These are phyloP conservation scores for Sebastes flavidus DNA, from an alignment of 2,797 vertebrate genomes.

Conservation along the genomic window DNA sequence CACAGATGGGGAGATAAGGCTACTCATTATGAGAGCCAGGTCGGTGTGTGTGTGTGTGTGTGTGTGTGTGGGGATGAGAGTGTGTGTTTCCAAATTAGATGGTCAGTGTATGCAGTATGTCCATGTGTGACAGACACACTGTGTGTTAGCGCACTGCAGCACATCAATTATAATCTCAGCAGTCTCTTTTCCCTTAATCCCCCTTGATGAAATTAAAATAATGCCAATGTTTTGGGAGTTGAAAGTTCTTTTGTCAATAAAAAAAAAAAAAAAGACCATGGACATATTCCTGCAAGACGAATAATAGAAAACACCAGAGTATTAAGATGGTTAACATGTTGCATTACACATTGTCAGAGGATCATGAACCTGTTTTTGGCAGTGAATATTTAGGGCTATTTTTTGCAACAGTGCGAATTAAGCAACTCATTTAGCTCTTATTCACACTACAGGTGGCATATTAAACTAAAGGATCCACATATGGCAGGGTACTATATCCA, in stretches of 20 bases:
- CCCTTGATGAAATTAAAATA: conserved; percentile 15
- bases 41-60: background rate
- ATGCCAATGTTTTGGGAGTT: background rate
- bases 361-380: background rate
- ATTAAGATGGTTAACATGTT: background rate
- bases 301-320: background rate
- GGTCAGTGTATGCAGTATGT: conserved; percentile 1
- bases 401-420: background rate
- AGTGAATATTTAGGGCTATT: background rate
- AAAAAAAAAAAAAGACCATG: background rate
- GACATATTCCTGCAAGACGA: background rate
- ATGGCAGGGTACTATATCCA: no score
- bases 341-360: background rate
- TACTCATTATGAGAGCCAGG: conserved; percentile 44
- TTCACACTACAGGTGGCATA: background rate
- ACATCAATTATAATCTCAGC: conserved; percentile 11
- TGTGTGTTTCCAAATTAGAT: conserved; percentile 5
- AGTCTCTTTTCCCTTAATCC: conserved; percentile 1
- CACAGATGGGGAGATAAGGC: conserved; percentile 52
- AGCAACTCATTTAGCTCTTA: background rate
- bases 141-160: background rate
- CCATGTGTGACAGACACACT: background rate
- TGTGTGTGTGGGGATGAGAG: background rate
- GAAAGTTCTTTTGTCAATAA: background rate
- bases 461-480: background rate